phyloP scores from a whole-genome alignment of 2,888 invertebrate genomes.

The Cylloceria caligata region DNA sequence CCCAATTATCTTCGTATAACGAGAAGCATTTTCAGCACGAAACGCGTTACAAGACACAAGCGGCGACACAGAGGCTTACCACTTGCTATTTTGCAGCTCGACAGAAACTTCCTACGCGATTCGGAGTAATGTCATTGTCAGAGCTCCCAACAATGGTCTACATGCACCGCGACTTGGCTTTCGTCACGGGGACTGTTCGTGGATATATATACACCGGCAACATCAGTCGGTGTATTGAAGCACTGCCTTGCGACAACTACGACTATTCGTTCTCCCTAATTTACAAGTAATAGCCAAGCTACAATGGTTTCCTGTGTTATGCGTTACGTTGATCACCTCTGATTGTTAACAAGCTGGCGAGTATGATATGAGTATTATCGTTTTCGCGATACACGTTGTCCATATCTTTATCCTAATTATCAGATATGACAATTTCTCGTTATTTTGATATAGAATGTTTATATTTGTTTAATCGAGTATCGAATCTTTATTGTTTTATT shows the following conservation, averaged over 20 bases:
- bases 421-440: background rate
- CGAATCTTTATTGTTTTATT: no score
- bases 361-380: conserved; percentile 31
- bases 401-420: background rate
- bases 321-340: conserved; percentile 13
- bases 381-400: background rate
- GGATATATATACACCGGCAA: conserved; percentile 14
- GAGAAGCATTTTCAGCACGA: conserved; percentile 42
- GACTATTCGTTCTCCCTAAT: conserved; percentile 33
- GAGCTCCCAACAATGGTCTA: conserved; percentile 44
- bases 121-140: conserved; percentile 46
- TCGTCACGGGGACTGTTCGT: conserved; percentile 23
- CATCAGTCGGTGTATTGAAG: conserved; percentile 28
- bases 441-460: background rate
- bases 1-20: conserved; percentile 58
- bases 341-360: conserved; percentile 31
- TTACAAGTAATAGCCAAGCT: conserved; percentile 45
- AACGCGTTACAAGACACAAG: conserved; percentile 31
- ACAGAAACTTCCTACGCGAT: conserved; percentile 36
- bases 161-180: conserved; percentile 21
- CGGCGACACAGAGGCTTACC: conserved; percentile 27
- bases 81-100: conserved; percentile 55
- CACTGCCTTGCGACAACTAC: conserved; percentile 24
- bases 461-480: background rate
- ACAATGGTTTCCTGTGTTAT: conserved; percentile 26